Conservation (phyloP, 2,888 invertebrate genomes). For the Perithous albicinctus region DNA sequence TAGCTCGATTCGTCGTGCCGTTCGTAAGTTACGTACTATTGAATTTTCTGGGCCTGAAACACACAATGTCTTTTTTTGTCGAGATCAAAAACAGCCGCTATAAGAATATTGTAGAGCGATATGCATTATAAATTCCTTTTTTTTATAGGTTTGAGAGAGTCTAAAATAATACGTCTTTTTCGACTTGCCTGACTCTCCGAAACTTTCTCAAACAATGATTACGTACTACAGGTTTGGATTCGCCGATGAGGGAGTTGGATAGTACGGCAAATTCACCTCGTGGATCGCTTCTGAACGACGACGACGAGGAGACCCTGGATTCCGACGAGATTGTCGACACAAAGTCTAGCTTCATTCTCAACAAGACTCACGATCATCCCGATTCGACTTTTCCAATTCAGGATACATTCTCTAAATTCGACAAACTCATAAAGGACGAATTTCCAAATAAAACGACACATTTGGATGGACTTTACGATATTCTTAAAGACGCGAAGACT, state of each 20-base stretch:
- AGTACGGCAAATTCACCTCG: conserved; percentile 81
- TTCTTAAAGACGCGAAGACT: conserved; percentile 87
- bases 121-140: too few relatives aligned
- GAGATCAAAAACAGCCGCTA: too few relatives aligned
- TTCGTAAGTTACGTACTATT: too few relatives aligned
- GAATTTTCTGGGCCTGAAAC: too few relatives aligned
- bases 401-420: conserved; percentile 67
- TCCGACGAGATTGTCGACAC: conserved; percentile 80
- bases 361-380: conserved; percentile 77
- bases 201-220: background rate
- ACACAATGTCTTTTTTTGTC: too few relatives aligned
- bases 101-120: too few relatives aligned
- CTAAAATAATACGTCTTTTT: too few relatives aligned
- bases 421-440: conserved; percentile 72
- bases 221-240: conserved; percentile 72
- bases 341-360: conserved; percentile 80
- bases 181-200: background rate
- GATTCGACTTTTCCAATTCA: conserved; percentile 66
- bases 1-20: too few relatives aligned
- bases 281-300: conserved; percentile 78
- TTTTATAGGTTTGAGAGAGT: too few relatives aligned
- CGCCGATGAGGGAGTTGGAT: conserved; percentile 80
- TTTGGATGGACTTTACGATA: conserved; percentile 84
- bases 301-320: conserved; percentile 79
- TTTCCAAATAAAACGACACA: conserved; percentile 77